Evolutionary conservation across 1,140 invertebrate species (phyloP).

Genomic region (Geopemphigus sp.): DNA sequence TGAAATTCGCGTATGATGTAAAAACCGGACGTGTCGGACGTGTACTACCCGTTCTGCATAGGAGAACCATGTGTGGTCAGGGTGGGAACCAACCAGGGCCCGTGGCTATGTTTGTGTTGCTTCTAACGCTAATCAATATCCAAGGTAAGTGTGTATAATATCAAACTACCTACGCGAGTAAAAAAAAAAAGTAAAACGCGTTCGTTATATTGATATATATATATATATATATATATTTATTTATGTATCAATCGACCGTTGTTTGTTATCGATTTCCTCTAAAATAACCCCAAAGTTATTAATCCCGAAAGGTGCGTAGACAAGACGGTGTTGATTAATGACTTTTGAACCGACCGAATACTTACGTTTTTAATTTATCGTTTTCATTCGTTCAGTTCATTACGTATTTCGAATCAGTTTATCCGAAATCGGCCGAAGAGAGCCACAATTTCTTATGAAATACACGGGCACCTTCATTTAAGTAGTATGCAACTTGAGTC

Average conservation of each 20-base stretch:
- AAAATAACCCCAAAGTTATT: not conserved
- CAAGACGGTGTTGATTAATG: constrained; percentile 22
- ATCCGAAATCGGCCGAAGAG: not conserved
- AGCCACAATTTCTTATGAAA: not conserved
- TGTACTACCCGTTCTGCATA: not conserved
- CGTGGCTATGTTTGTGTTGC: constrained; percentile 24
- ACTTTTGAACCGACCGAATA: not conserved
- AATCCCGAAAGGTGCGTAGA: not conserved
- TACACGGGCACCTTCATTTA: not conserved
- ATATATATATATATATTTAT: constrained; percentile 3
- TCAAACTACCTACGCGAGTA: not conserved
- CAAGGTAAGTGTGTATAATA: constrained; percentile 14
- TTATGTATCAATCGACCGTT: not conserved
- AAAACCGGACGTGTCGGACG: not conserved
- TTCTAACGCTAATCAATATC: constrained; percentile 4
- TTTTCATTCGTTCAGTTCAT: not conserved
- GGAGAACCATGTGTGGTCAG: constrained; percentile 17
- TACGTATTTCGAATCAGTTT: not conserved
- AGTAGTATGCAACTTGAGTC: not conserved
- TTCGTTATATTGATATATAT: constrained; percentile 13
- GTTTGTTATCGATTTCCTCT: not conserved
- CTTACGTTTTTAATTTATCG: not conserved
- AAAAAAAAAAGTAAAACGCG: no score
- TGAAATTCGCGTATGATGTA: constrained; percentile 14
- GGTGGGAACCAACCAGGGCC: constrained; percentile 2